Base-by-base conservation (phyloP, 2,888 invertebrate genomes). In the Dolichomitus sp. region DNA sequence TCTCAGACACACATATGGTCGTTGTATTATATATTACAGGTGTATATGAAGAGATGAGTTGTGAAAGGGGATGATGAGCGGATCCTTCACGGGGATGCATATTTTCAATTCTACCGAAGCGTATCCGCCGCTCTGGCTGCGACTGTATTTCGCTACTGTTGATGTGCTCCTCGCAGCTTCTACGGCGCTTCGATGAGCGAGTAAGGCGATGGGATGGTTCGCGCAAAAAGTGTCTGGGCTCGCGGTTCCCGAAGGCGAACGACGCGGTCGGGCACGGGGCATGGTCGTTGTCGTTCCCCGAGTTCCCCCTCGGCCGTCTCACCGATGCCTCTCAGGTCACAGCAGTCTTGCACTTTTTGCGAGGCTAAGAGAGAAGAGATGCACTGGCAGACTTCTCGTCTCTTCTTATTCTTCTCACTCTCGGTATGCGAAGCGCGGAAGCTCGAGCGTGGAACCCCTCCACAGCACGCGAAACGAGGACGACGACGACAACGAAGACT, bases 61-160 rank as follows among this genome's bases (percentile, higher is more conserved):
- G 52, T n/a, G 30, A 48, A 19, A 37, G 61, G 40, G 45, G 65
- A 52, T n/a, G 54, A 61, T 66, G 69, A 45, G 69, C 45, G 57
- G 73, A 75, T 45, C 17, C 40, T 42, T 66, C 68, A 72, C 80
- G 85, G 86, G 81, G 87, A 89, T 91, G 92, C 91, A 93, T 93
- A 92, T 92, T 92, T 92, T 90, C 90, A 89, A 93, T 93, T 92
- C 92, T 89, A 89, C 87, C 88, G 91, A 89, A 88, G 89, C 88
- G 9, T 90, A 89, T n/a, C n/a, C 27, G 42, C 45, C 1, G 23
- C 14, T 2, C 27, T 11, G 40, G 50, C 11, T 61, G 19, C 37
- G 54, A 37, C 37, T 37, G 23, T 45, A 27, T 37, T 40, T 63
- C 57, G 57, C 33, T 50, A 66, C 33, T 61, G 78, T 57, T 69